These are phyloP conservation scores for Centrocercus urophasianus DNA, from an alignment of 2,113 vertebrate genomes.

Conservation along the genomic window DNA sequence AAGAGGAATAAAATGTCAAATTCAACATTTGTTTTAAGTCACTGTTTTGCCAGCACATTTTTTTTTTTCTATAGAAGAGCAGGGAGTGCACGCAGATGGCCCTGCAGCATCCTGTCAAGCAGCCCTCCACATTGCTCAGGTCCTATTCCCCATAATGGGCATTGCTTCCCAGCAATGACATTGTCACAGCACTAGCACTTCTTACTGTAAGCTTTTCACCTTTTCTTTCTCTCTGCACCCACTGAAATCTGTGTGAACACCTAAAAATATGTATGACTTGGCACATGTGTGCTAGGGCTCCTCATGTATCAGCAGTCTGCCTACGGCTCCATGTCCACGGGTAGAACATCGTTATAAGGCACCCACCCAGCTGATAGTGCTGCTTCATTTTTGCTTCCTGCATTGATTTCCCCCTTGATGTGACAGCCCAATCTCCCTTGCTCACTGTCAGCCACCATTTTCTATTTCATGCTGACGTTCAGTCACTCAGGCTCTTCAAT, in stretches of 20 bases:
- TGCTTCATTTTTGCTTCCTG: conserved; percentile 38
- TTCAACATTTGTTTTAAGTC: conserved; percentile 6
- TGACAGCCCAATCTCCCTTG: conserved; percentile 50
- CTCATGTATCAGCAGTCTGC: conserved; percentile 54
- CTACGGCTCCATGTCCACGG: conserved; percentile 54
- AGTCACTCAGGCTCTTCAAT: not conserved
- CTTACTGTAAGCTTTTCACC: not conserved
- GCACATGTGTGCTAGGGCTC: conserved; percentile 11
- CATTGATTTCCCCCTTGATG: conserved; percentile 35
- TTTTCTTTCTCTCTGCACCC: not conserved
- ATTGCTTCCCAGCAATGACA: not conserved
- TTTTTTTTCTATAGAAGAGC: not conserved
- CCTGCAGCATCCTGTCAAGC: not conserved
- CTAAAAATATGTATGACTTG: conserved; percentile 35
- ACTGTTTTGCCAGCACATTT: not conserved
- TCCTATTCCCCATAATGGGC: not conserved
- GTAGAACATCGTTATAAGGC: conserved; percentile 56
- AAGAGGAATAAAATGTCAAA: not conserved
- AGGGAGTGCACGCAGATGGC: not conserved
- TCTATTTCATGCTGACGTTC: conserved; percentile 15
- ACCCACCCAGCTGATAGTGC: conserved; percentile 30
- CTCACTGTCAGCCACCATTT: conserved; percentile 4
- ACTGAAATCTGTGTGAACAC: conserved; percentile 17
- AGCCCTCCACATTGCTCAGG: not conserved
- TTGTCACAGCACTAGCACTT: not conserved